A percentile compares a stretch with the other conserved stretches of the same genome.
phyloP scores from a whole-genome alignment of 2,888 invertebrate genomes.

The Nomada fucata region DNA sequence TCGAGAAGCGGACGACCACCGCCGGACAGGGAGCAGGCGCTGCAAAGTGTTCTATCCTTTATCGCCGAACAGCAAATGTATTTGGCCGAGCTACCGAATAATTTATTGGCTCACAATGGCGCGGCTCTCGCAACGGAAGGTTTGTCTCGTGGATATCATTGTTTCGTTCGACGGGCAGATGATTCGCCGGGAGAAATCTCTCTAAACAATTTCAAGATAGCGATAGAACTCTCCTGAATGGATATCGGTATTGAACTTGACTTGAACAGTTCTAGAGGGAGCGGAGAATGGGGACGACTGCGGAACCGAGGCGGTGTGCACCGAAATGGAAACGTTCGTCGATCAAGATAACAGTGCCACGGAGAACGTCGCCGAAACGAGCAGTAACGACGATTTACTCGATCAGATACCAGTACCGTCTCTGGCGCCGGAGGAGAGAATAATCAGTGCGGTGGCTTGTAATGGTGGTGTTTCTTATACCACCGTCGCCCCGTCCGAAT shows the following conservation, averaged over 20 bases:
- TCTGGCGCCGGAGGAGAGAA: conserved; percentile 82
- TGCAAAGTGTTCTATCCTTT: conserved; percentile 90
- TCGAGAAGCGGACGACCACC: conserved; percentile 87
- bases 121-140: conserved; percentile 70
- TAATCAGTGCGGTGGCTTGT: conserved; percentile 75
- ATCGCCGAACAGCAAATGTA: conserved; percentile 92
- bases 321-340: conserved; percentile 59
- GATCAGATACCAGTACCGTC: conserved; percentile 83
- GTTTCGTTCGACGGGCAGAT: too few species aligned
- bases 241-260: conserved; percentile 13
- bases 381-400: conserved; percentile 74
- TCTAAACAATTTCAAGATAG: too few species aligned
- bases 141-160: conserved; percentile 19
- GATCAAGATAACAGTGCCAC: conserved; percentile 45
- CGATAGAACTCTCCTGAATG: not conserved
- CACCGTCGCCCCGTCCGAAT: conserved; percentile 79
- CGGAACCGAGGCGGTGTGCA: conserved; percentile 54
- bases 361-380: conserved; percentile 71
- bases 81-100: conserved; percentile 77
- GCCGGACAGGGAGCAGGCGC: conserved; percentile 88
- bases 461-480: conserved; percentile 76
- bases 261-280: conserved; percentile 69
- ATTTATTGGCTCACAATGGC: conserved; percentile 66
- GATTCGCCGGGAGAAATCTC: too few species aligned
- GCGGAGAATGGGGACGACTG: conserved; percentile 68